Base-by-base conservation (phyloP, 2,888 invertebrate species). In the Argynnis bischoffii region DNA sequence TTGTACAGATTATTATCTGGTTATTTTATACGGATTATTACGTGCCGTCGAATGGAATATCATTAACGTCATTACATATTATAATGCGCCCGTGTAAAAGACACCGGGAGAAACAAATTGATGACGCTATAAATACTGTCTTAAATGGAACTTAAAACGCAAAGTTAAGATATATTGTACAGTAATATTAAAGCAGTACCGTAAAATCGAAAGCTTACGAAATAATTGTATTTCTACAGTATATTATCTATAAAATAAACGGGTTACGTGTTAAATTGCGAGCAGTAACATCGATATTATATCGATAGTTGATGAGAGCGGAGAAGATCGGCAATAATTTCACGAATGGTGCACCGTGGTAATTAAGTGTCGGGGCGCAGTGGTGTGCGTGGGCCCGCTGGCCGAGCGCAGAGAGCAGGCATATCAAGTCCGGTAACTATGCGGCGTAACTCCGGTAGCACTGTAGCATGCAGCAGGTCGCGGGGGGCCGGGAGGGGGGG, bases 361-460 rank as follows among this genome's bases (percentile, higher is more conserved):
- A 87, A 90, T 90, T 87, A 89, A 88, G 86, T 86, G 87, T 87
- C 85, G 83, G 85, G 82, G 80, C 79, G 81, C 76, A 79, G 77
- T 81, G 79, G 76, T 80, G 88, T 88, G 90, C 82, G 88, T 88
- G 84, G 81, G 82, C 77, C 78, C 63, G 73, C 74, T 75, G 69
- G 74, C 81, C 64, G 64, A 79, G 79, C 71, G 79, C 77, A 75
- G 77, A 78, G 86, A 85, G 86, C 88, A 83, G 82, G 89, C 89
- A 89, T 88, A 90, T 88, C 90, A 84, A 88, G 88, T 89, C 90
- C 88, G 90, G 92, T 91, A 92, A 92, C 89, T 92, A 92, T 90
- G 91, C 92, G 89, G 92, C 92, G 92, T 92, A 92, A 92, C 92
- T 92, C 92, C 92, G 88, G 92, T 92, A 92, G 92, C 92, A 82